Percentiles rank a stretch among this genome's conserved stretches.
These are phyloP conservation scores for Indicator maculatus DNA, from an alignment of 2,113 vertebrate species.

Conservation along the genomic window DNA sequence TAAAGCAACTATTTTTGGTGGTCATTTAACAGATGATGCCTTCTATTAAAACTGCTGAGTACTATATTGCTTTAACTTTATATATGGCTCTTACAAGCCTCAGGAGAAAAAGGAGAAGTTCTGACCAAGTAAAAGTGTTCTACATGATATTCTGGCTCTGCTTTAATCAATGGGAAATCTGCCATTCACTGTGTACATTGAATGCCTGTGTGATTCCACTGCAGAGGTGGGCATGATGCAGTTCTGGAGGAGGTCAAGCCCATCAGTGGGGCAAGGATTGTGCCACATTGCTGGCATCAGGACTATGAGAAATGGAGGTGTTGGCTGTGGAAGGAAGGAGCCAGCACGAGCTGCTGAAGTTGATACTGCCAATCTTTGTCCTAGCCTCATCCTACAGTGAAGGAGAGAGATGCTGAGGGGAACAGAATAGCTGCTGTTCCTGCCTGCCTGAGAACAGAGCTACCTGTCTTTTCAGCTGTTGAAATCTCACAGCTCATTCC, in stretches of 20 bases:
- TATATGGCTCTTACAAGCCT: constrained; percentile 52
- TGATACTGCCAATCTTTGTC: background rate
- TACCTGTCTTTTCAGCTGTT: background rate
- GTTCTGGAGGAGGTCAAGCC: background rate
- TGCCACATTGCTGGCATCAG: background rate
- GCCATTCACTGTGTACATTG: background rate
- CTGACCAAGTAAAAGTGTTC: constrained; percentile 18
- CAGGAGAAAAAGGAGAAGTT: constrained; percentile 17
- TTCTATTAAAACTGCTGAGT: constrained; percentile 49
- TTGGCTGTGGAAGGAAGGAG: background rate
- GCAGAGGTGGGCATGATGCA: background rate
- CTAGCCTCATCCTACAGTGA: background rate
- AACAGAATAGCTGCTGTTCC: background rate
- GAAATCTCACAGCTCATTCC: background rate
- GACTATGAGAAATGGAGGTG: background rate
- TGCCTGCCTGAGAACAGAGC: background rate
- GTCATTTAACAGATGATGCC: constrained; percentile 32
- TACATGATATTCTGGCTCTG: background rate
- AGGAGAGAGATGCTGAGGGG: background rate
- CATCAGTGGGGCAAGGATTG: background rate
- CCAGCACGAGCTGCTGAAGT: background rate
- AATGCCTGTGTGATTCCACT: background rate
- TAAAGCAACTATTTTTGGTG: constrained; percentile 35
- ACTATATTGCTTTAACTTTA: constrained; percentile 46
- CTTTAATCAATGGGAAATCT: constrained; percentile 16